Evolutionary conservation across 1,140 invertebrate species (phyloP).

Genomic region (Aradophagus sp.): DNA sequence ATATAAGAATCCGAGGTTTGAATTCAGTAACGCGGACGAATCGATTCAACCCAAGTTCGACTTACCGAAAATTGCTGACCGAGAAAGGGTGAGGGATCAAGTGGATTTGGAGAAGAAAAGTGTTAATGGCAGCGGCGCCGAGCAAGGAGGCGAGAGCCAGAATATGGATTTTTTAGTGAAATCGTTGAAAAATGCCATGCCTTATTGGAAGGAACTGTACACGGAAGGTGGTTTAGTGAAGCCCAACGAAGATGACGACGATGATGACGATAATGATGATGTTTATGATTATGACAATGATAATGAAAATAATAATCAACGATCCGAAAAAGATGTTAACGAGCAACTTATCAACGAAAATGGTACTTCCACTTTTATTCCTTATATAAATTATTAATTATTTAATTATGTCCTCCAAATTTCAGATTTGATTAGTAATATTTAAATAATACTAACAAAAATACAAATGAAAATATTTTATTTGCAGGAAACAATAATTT

Average conservation of each 20-base stretch:
- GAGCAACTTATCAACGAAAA: too few relatives aligned
- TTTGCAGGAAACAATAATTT: conserved; percentile 31
- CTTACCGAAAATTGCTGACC: conserved; percentile 9
- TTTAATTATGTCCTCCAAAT: too few relatives aligned
- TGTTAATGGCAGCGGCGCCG: conserved; percentile 53
- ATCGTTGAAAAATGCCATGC: conserved; percentile 55
- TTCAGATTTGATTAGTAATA: too few relatives aligned
- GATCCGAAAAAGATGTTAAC: too few relatives aligned
- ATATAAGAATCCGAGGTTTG: conserved; percentile 54
- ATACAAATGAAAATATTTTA: too few relatives aligned
- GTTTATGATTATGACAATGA: not conserved
- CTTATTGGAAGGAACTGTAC: conserved; percentile 72
- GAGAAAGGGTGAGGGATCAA: conserved; percentile 27
- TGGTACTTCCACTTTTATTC: too few relatives aligned
- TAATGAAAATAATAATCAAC: conserved; percentile 3
- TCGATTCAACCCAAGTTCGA: conserved; percentile 11
- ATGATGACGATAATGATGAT: conserved; percentile 12
- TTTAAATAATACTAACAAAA: too few relatives aligned
- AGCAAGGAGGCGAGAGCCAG: conserved; percentile 60
- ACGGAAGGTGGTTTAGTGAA: conserved; percentile 80
- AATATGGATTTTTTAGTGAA: conserved; percentile 57
- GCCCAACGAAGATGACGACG: conserved; percentile 28
- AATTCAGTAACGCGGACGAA: conserved; percentile 10
- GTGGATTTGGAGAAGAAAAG: conserved; percentile 67
- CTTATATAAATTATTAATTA: too few relatives aligned